A percentile compares a stretch with the other conserved stretches of the same genome.
phyloP scores from a whole-genome alignment of 2,888 invertebrate genomes.

The Nemotelus nigrinus region DNA sequence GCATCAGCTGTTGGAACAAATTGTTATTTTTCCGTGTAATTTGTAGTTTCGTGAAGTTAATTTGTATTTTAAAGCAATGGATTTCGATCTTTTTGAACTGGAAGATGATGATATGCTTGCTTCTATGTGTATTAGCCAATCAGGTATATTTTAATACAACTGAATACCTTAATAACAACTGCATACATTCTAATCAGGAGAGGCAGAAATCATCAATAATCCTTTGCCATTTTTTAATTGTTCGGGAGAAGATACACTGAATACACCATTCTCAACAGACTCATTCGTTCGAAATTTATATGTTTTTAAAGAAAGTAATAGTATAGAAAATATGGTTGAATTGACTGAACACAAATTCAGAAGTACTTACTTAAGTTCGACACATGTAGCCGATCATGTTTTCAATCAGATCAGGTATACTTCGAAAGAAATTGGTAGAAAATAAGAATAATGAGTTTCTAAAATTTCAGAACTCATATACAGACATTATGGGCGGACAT shows the following conservation, averaged over 20 bases:
- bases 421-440: not conserved
- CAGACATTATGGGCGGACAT: constrained; percentile 58
- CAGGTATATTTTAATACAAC: constrained; percentile 52
- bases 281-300: constrained; percentile 59
- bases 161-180: not conserved
- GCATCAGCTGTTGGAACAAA: not conserved
- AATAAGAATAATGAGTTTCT: not conserved
- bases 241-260: constrained; percentile 58
- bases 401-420: constrained; percentile 59
- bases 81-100: constrained; percentile 63
- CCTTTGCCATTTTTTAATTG: constrained; percentile 60
- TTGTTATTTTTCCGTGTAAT: no score
- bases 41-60: no score
- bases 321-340: constrained; percentile 50
- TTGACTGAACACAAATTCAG: constrained; percentile 56
- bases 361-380: constrained; percentile 53
- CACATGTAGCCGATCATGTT: constrained; percentile 52
- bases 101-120: constrained; percentile 62
- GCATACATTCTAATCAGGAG: not conserved
- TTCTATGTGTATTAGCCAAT: constrained; percentile 56
- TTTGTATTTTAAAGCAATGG: constrained; percentile 54
- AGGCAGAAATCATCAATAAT: constrained; percentile 30
- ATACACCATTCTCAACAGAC: constrained; percentile 55
- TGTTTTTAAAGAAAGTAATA: constrained; percentile 46
- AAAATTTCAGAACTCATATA: constrained; percentile 57